Base-by-base conservation (phyloP, 2,797 vertebrate genomes). In the Leucoraja ocellata region DNA sequence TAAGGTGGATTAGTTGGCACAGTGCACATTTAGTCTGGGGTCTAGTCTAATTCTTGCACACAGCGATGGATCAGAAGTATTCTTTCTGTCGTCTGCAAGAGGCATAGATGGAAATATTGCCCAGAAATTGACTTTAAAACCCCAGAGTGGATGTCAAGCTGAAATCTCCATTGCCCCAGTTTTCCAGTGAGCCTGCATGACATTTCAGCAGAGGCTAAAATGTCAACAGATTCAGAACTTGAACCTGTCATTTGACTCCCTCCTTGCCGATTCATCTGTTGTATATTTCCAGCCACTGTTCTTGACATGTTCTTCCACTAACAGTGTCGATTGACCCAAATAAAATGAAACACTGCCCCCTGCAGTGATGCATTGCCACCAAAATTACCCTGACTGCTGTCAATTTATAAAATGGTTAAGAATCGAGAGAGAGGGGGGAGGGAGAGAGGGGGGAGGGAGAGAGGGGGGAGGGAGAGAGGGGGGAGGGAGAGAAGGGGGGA, bases 291-390 rank as follows among this genome's bases (percentile, higher is more conserved):
- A 68, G n/a, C 84, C 32, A 16, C 84, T 68, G 21, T 36, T 36
- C 1, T 16, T 68, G 63, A 58, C 28, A 86, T 32, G 14, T 86
- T 65, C 14, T 21, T 88, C 21, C 32, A 32, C 14, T 21, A 21
- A 13, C n/a, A 88, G n/a, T 68, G 32, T 23, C 23, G 61, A 88
- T 0, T 21, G n/a, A 18, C 28, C 32, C 18, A 61, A 68, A 88
- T 88, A 68, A 88, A 88, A 88, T 88, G 61, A 88, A 88, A 68
- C 84, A 88, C 84, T 88, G 84, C 61, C 84, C 84, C 63, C 63
- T 68, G 63, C 63, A 88, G 84, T 65, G 4, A 63, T 86, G 32
- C 25, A 61, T 54, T 84, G 23, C 61, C 28, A 63, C 4, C 63
- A 63, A 4, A 54, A 86, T 18, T 14, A 32, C 13, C 61, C 54